These are phyloP conservation scores for Nibea albiflora DNA, from an alignment of 2,113 vertebrate genomes.

Conservation along the genomic window DNA sequence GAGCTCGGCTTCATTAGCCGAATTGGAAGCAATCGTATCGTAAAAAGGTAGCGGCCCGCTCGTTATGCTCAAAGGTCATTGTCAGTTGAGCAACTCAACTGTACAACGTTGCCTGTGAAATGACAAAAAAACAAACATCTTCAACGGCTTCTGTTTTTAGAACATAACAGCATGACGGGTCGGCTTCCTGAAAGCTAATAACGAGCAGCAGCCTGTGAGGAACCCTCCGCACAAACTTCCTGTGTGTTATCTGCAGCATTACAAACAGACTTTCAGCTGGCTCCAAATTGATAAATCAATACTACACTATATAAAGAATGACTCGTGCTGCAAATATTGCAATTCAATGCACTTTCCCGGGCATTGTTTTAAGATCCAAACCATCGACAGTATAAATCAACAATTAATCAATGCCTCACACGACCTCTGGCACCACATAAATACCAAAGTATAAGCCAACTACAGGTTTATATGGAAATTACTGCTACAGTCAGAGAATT, in stretches of 20 bases:
- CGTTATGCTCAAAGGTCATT: constrained; percentile 1
- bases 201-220: constrained; percentile 14
- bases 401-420: constrained; percentile 10
- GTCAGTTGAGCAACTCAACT: neutral
- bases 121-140: constrained; percentile 10
- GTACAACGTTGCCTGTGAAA: constrained; percentile 9
- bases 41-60: constrained; percentile 17
- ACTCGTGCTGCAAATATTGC: constrained; percentile 21
- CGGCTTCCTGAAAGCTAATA: constrained; percentile 4
- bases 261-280: constrained; percentile 26
- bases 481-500: constrained; percentile 14
- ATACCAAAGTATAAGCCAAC: neutral
- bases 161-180: constrained; percentile 1
- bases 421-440: neutral
- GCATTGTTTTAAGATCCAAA: neutral
- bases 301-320: constrained; percentile 49
- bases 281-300: constrained; percentile 53
- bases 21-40: constrained; percentile 27
- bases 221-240: constrained; percentile 36
- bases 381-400: constrained; percentile 27
- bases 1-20: constrained; percentile 36
- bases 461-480: constrained; percentile 16
- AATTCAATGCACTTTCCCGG: constrained; percentile 27
- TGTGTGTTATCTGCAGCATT: constrained; percentile 35
- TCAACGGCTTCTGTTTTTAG: constrained; percentile 8